Evolutionary conservation across 2,797 vertebrate species (phyloP), one percentile per base, ranked within the genome.

Genomic region (Tiaroga cobitis): DNA sequence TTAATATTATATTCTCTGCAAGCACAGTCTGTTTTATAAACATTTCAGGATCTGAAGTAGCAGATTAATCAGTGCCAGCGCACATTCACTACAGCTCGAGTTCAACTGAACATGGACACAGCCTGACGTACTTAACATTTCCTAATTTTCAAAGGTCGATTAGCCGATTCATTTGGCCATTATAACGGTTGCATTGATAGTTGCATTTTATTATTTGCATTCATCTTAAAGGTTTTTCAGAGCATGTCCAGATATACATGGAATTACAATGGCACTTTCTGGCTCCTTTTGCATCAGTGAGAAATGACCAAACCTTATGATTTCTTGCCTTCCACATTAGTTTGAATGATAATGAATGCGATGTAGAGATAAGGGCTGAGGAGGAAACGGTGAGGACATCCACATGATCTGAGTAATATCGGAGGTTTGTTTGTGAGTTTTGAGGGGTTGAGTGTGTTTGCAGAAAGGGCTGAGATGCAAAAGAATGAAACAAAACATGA

Each of bases 401-500:
- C 46, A 39, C 32, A 32, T 2, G 7, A 13, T 39, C 24, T 86
- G 77, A 87, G 65, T 16, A 63, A 81, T 79, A 21, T 6, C 7
- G 16, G 18, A 72, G 19, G 5, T 34, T 8, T 86, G 43, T 76
- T 7, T 76, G 59, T 15, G 46, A 54, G 32, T 43, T 8, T 49
- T 85, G 80, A 90, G 8, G 78, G 83, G 83, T 19, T 77, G 79
- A 24, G 74, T 82, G 74, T 83, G 83, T 89, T 86, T 77, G 81
- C 54, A 73, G 39, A 85, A 79, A 81, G 74, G 75, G 29, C 15
- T 70, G 43, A 68, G 63, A 70, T 37, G 69, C 49, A 2, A 24
- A 90, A 88, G 88, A 92, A 92, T 89, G 88, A 82, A 85, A 89
- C 59, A 87, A 70, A 94, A 93, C 92, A 80, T 63, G 91, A 91